These are phyloP conservation scores for Apamea epomidion DNA, from an alignment of 2,888 invertebrate genomes.

Conservation along the genomic window DNA sequence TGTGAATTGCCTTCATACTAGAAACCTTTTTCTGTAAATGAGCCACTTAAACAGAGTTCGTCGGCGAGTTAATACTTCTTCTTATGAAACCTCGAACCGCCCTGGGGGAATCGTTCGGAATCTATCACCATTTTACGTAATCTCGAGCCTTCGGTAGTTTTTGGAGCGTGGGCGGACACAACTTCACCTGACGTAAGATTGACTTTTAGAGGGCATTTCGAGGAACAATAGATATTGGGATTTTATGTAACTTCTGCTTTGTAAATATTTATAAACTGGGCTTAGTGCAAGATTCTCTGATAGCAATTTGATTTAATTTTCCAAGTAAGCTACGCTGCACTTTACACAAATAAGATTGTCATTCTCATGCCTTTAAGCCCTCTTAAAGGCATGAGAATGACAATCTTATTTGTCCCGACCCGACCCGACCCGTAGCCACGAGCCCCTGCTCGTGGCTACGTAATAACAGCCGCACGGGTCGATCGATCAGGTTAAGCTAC, in stretches of 20 bases:
- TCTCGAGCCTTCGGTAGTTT: constrained; percentile 53
- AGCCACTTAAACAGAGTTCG: constrained; percentile 57
- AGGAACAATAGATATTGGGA: constrained; percentile 37
- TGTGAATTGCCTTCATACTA: constrained; percentile 22
- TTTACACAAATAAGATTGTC: background rate
- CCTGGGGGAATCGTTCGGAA: constrained; percentile 61
- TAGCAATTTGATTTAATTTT: background rate
- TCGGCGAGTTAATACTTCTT: constrained; percentile 58
- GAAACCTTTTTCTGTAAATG: constrained; percentile 56
- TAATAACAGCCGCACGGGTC: background rate
- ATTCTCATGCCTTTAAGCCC: background rate
- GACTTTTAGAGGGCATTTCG: constrained; percentile 59
- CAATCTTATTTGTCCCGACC: no score
- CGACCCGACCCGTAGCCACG: no score
- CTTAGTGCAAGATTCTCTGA: background rate
- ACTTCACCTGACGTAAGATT: constrained; percentile 54
- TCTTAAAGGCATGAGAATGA: no score
- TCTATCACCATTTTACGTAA: constrained; percentile 68
- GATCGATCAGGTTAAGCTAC: background rate
- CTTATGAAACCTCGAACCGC: constrained; percentile 58
- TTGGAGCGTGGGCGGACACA: constrained; percentile 43
- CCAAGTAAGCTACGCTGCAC: background rate
- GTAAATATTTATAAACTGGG: constrained; percentile 24
- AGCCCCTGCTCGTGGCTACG: background rate
- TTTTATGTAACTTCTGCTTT: constrained; percentile 43